Evolutionary conservation across 30 jellyfish, hydroid and myxozoan genomes (phyloP).

Genomic region (Nemopilema nomurai): DNA sequence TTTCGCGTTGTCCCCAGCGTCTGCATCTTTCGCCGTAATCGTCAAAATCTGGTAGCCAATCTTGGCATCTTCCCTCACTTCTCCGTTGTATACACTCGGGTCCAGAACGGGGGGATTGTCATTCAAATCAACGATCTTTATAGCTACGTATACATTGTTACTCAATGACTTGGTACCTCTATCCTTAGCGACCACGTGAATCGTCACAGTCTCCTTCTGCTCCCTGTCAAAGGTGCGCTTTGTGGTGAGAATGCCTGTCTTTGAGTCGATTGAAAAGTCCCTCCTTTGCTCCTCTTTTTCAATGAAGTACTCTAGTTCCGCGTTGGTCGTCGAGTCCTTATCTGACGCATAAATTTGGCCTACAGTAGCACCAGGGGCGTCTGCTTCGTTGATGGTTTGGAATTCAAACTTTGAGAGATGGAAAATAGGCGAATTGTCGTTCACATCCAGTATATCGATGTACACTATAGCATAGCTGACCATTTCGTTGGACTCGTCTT

Average conservation of each 20-base stretch:
- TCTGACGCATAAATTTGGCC: slow-evolving; percentile 95
- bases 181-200: slow-evolving; percentile 85
- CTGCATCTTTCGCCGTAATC: slow-evolving; percentile 79
- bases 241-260: slow-evolving; percentile 83
- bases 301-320: slow-evolving; percentile 59
- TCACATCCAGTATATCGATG: slow-evolving; percentile 74
- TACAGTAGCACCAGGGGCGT: slow-evolving; percentile 67
- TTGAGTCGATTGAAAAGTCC: slow-evolving; percentile 62
- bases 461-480: slow-evolving; percentile 75
- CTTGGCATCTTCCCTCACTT: slow-evolving; percentile 58
- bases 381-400: slow-evolving; percentile 88
- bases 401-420: slow-evolving; percentile 81
- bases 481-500: slow-evolving; percentile 79
- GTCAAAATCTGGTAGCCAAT: slow-evolving; percentile 59
- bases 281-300: slow-evolving; percentile 31
- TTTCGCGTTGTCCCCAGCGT: slow-evolving; percentile 95
- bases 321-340: slow-evolving; percentile 80
- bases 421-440: slow-evolving; percentile 90
- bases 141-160: slow-evolving; percentile 77
- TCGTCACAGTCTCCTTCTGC: slow-evolving; percentile 63
- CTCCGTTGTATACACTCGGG: slow-evolving; percentile 42
- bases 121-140: slow-evolving; percentile 79
- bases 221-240: slow-evolving; percentile 87
- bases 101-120: slow-evolving; percentile 80
- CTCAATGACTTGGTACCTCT: slow-evolving; percentile 62